Percentiles rank a stretch among this genome's conserved stretches.
phyloP scores from a whole-genome alignment of 2,888 invertebrate genomes.

The Drosophila parthenogenetica region DNA sequence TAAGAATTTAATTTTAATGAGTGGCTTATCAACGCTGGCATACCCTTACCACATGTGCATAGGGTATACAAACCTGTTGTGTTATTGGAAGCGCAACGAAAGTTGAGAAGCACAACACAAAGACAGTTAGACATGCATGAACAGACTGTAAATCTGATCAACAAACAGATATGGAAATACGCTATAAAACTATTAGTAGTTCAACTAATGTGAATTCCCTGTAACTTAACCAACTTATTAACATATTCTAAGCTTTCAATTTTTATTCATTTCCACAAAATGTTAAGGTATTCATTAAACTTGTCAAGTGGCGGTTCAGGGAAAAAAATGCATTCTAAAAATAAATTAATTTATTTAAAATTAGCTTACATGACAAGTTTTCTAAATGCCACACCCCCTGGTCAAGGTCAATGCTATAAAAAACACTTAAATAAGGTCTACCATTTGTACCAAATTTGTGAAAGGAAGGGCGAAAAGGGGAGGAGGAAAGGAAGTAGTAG shows the following conservation, averaged over 20 bases:
- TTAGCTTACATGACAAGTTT: slow-evolving; percentile 2
- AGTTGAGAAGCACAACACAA: slow-evolving; percentile 44
- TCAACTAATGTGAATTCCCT: slow-evolving; percentile 5
- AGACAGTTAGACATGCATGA: background rate
- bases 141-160: slow-evolving; percentile 1
- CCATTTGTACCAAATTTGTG: slow-evolving; percentile 13
- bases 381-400: slow-evolving; percentile 6
- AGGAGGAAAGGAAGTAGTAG: background rate
- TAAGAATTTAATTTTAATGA: too few species aligned
- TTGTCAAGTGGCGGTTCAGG: slow-evolving; percentile 2
- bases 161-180: background rate
- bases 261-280: background rate
- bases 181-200: slow-evolving; percentile 10
- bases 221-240: background rate
- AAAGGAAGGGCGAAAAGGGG: background rate
- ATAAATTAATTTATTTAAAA: slow-evolving; percentile 9
- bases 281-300: slow-evolving; percentile 8
- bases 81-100: slow-evolving; percentile 32
- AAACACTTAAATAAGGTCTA: slow-evolving; percentile 18
- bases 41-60: background rate
- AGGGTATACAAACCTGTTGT: slow-evolving; percentile 47
- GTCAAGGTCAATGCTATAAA: slow-evolving; percentile 17
- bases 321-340: slow-evolving; percentile 4
- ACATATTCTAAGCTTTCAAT: background rate
- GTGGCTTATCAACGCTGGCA: background rate